A percentile compares a stretch with the other conserved stretches of the same genome.
Conservation (phyloP, 2,113 vertebrate genomes). For the Melanostigma gelatinosum region DNA sequence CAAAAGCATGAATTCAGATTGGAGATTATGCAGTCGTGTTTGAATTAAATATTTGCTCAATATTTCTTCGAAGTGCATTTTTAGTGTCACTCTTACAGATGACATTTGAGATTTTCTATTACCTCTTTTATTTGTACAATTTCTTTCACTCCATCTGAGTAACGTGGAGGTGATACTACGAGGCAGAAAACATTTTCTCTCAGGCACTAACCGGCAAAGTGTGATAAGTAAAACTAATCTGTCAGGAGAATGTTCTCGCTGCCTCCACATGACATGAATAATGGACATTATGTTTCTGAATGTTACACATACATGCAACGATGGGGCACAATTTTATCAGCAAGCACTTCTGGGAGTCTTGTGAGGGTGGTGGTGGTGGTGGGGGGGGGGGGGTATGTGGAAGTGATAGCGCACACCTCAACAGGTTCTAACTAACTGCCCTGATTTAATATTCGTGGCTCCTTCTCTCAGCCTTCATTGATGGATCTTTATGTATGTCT, state of each 20-base stretch:
- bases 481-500: constrained; percentile 72
- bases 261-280: constrained; percentile 33
- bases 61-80: background rate
- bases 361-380: background rate
- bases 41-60: background rate
- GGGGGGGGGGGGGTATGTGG: constrained; percentile 25
- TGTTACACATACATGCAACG: constrained; percentile 10
- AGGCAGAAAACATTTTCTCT: constrained; percentile 13
- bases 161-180: background rate
- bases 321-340: constrained; percentile 37
- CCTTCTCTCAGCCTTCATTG: constrained; percentile 60
- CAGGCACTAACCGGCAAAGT: background rate
- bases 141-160: background rate
- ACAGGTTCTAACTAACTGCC: constrained; percentile 60
- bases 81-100: background rate
- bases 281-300: constrained; percentile 35
- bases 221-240: constrained; percentile 26
- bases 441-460: constrained; percentile 65
- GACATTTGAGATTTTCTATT: background rate
- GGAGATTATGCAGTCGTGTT: background rate
- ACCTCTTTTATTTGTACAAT: background rate
- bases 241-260: constrained; percentile 1
- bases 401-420: constrained; percentile 41
- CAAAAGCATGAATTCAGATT: background rate
- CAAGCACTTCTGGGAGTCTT: constrained; percentile 15